Percentiles rank a stretch among this genome's conserved stretches.
These are phyloP conservation scores for Astatotilapia flaviijosephi DNA, from an alignment of 2,113 vertebrate species.

Conservation along the genomic window DNA sequence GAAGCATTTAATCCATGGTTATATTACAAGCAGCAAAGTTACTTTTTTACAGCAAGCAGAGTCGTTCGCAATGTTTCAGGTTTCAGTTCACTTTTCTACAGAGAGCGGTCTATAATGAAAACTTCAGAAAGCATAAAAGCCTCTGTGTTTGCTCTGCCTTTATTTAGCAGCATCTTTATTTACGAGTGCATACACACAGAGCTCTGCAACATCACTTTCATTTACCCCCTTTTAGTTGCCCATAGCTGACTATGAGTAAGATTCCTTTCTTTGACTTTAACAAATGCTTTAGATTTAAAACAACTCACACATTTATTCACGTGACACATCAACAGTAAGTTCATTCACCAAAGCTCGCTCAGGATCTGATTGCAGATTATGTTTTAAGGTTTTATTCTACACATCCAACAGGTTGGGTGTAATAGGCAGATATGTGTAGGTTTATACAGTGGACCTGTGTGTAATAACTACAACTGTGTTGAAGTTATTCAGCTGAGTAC, in stretches of 20 bases:
- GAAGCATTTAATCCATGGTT: not conserved
- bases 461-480: not conserved
- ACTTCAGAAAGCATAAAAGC: not conserved
- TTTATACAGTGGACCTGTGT: not conserved
- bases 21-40: not conserved
- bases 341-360: not conserved
- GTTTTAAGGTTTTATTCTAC: not conserved
- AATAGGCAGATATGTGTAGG: not conserved
- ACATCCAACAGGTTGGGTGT: not conserved
- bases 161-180: not conserved
- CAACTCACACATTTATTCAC: not conserved
- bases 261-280: not conserved
- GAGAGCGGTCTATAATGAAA: not conserved
- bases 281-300: not conserved
- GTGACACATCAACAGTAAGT: not conserved
- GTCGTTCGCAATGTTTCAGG: not conserved
- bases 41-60: not conserved
- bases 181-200: not conserved
- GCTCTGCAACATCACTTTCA: not conserved
- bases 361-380: not conserved
- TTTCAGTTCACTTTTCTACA: not conserved
- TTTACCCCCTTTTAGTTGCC: not conserved
- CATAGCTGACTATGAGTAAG: not conserved
- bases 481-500: not conserved
- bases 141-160: not conserved